Conservation (phyloP, 2,888 invertebrate species). For the Petrolisthes cinctipes region DNA sequence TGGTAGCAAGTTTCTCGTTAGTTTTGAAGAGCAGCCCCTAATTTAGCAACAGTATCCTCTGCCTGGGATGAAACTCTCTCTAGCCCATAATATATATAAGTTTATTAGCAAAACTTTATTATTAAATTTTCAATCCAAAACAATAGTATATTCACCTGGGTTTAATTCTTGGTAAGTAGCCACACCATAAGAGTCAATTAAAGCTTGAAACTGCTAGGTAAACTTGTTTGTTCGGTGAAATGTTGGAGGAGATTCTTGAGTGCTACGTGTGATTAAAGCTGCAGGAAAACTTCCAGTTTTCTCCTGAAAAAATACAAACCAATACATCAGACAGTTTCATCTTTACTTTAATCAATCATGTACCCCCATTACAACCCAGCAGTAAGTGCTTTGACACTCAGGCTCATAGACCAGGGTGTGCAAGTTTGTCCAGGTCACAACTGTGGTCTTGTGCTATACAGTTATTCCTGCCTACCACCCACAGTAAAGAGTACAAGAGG, state of each 20-base stretch:
- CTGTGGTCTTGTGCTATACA: background rate
- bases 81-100: background rate
- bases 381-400: too few species aligned
- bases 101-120: background rate
- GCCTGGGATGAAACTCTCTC: too few species aligned
- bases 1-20: too few species aligned
- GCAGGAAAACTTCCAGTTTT: conserved; percentile 72
- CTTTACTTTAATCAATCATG: background rate
- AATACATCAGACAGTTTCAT: background rate
- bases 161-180: conserved; percentile 97
- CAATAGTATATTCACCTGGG: conserved; percentile 76
- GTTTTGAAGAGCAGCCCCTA: too few species aligned
- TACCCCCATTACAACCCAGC: too few species aligned
- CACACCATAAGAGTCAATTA: conserved; percentile 97
- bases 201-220: conserved; percentile 91
- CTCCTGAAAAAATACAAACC: conserved; percentile 75
- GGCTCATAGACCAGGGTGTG: too few species aligned
- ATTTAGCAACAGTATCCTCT: too few species aligned
- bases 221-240: conserved; percentile 97
- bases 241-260: conserved; percentile 89
- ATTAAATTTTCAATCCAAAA: too few species aligned
- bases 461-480: too few species aligned
- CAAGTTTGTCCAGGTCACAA: background rate
- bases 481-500: too few species aligned
- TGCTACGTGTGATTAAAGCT: conserved; percentile 94